These are phyloP conservation scores for Tipula lateralis DNA, from an alignment of 2,888 invertebrate genomes.

Conservation along the genomic window DNA sequence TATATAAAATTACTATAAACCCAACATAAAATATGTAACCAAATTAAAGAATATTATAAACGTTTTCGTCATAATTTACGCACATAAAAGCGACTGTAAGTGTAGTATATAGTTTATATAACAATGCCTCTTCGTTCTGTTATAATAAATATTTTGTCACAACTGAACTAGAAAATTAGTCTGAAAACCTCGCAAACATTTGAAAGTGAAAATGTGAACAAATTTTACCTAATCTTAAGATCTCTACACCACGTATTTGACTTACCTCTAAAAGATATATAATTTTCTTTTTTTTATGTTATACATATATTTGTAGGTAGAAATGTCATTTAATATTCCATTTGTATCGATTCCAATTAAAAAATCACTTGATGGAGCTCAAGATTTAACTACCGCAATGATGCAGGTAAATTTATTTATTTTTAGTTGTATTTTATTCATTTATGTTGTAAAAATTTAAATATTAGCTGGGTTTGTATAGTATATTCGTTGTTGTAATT, in stretches of 20 bases:
- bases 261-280: not conserved
- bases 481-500: not conserved
- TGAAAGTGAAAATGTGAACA: not conserved
- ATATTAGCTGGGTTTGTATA: not conserved
- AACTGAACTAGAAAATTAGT: conserved; percentile 11
- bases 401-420: not conserved
- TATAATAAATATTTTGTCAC: not conserved
- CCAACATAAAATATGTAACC: conserved; percentile 14
- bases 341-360: conserved; percentile 32
- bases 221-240: not conserved
- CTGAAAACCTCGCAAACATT: not conserved
- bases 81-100: not conserved
- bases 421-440: not conserved
- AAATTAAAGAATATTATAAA: not conserved
- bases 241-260: not conserved
- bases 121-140: not conserved
- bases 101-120: not conserved
- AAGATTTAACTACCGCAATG: not conserved
- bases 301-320: not conserved
- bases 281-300: not conserved
- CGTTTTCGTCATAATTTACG: not conserved
- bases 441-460: not conserved
- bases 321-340: conserved; percentile 33
- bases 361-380: conserved; percentile 13
- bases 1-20: not conserved